Evolutionary conservation across 2,797 vertebrate genomes (phyloP).

Genomic region (Ctenopoma kingsleyae): DNA sequence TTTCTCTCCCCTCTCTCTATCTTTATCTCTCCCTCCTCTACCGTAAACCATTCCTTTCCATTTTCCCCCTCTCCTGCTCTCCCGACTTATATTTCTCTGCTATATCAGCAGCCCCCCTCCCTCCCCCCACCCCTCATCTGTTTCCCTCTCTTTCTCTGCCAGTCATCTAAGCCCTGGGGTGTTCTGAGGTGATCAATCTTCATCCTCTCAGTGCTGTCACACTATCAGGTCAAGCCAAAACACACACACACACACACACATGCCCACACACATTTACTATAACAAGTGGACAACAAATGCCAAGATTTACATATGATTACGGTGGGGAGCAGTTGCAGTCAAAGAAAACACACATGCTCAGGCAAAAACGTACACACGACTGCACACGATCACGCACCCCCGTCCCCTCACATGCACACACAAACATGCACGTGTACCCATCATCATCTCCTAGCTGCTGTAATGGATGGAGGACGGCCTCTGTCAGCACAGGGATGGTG

Average conservation of each 20-base stretch:
- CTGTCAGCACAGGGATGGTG: conserved; percentile 67
- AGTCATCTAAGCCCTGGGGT: conserved; percentile 76
- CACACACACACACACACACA: conserved; percentile 17
- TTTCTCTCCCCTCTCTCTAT: conserved; percentile 59
- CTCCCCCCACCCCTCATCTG: conserved; percentile 14
- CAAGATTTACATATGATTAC: conserved; percentile 80
- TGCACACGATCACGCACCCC: conserved; percentile 16
- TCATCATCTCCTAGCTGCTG: conserved; percentile 63
- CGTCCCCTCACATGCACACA: conserved; percentile 10
- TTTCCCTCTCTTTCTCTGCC: conserved; percentile 70
- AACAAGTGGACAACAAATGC: conserved; percentile 74
- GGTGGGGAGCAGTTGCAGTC: conserved; percentile 42
- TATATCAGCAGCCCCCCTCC: conserved; percentile 40
- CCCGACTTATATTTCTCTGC: conserved; percentile 66
- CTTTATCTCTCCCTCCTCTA: conserved; percentile 74
- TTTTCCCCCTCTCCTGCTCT: conserved; percentile 37
- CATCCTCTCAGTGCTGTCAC: conserved; percentile 76
- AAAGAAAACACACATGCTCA: conserved; percentile 45
- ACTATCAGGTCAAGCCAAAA: conserved; percentile 62
- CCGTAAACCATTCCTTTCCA: conserved; percentile 71
- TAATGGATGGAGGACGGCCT: conserved; percentile 62
- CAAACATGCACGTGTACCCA: conserved; percentile 42
- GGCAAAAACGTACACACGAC: conserved; percentile 42
- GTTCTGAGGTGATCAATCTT: conserved; percentile 85
- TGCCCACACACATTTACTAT: conserved; percentile 28